Evolutionary conservation across 2,888 invertebrate genomes (phyloP).

Genomic region (Abscondita cerata): DNA sequence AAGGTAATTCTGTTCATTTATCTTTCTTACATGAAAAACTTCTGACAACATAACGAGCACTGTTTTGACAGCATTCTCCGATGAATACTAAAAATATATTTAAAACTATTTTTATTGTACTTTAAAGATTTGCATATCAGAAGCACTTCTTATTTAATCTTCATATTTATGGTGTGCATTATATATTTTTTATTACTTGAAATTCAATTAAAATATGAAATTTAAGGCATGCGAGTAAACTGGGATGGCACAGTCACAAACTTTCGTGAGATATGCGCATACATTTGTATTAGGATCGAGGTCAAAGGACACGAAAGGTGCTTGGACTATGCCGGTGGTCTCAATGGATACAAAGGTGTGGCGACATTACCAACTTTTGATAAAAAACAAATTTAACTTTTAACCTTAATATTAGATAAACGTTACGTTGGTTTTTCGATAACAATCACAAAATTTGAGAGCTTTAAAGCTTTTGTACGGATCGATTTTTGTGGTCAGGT

Average conservation of each 20-base stretch:
- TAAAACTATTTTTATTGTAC: slow-evolving; percentile 24
- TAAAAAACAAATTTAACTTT: slow-evolving; percentile 21
- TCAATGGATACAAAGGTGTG: slow-evolving; percentile 45
- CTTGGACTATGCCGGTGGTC: slow-evolving; percentile 48
- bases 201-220: slow-evolving; percentile 4
- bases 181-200: slow-evolving; percentile 7
- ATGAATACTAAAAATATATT: slow-evolving; percentile 30
- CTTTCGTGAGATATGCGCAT: slow-evolving; percentile 42
- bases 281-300: slow-evolving; percentile 54
- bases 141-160: slow-evolving; percentile 21
- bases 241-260: slow-evolving; percentile 15
- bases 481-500: too few species aligned
- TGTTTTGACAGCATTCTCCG: slow-evolving; percentile 28
- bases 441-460: neutral
- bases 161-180: slow-evolving; percentile 19
- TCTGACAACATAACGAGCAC: slow-evolving; percentile 34
- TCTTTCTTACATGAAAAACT: slow-evolving; percentile 40
- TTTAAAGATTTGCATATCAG: slow-evolving; percentile 27
- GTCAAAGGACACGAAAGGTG: slow-evolving; percentile 51
- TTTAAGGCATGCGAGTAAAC: slow-evolving; percentile 6
- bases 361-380: slow-evolving; percentile 46
- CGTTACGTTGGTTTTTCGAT: neutral
- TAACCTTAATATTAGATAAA: slow-evolving; percentile 25
- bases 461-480: too few species aligned
- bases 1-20: slow-evolving; percentile 41